Evolutionary conservation across 2,113 vertebrate species (phyloP), one percentile per base, ranked within the genome.

Genomic region (Triplophysa siluroides): DNA sequence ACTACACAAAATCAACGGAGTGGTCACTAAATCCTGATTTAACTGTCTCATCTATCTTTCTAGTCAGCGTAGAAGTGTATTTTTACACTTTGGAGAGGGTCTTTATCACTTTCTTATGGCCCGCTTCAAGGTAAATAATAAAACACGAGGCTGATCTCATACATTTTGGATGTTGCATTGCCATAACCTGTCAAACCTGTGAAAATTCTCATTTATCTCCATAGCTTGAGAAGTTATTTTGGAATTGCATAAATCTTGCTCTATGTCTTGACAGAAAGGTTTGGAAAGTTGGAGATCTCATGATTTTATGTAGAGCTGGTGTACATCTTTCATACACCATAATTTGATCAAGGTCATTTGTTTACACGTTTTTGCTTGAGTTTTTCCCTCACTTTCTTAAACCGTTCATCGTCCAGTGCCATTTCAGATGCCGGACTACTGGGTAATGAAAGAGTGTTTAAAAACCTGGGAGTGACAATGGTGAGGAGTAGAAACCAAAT

Each of bases 391-490:
- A 14, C 47, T 50, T 50, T 50, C 47, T 14, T 50, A 29, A 45
- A 29, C 64, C 4, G n/a, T 63, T 64, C 43, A 56, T 11, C 26
- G 63, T 63, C 61, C 19, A 60, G 21, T 63, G 10, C 26, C 43
- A 1, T 23, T 41, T 52, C 68, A 76, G 26, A 72, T 38, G n/a
- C 38, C 18, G 19, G 23, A 79, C 64, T 80, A 69, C 71, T 65
- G 73, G 79, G 73, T 76, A 84, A 71, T 83, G 78, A 87, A 77
- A 83, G 71, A 65, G 38, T 88, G 79, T 83, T 90, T 87, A 86
- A 84, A 86, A 87, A 84, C 81, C 78, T 83, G 83, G 50, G 83
- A 88, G 77, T 87, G 86, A 90, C 87, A 87, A 84, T 79, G 80
- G 82, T 86, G 81, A 84, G 69, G 56, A 76, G 78, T 80, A 65